A percentile compares a stretch with the other conserved stretches of the same genome.
These are phyloP conservation scores for Erythrocebus patas DNA, from an alignment of 2,113 vertebrate species.

Conservation along the genomic window DNA sequence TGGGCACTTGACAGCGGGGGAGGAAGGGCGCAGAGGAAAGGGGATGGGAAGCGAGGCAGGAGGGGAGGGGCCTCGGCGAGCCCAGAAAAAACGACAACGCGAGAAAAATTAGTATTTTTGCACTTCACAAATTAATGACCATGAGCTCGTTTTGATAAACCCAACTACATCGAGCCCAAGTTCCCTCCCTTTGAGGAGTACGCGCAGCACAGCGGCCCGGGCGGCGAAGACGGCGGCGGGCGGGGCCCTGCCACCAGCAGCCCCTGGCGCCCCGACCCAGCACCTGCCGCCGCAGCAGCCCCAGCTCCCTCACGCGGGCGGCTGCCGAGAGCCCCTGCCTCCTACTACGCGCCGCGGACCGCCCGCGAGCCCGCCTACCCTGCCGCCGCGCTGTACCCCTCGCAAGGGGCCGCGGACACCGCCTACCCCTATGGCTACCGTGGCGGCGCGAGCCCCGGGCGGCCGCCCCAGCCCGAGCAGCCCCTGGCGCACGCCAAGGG, in stretches of 20 bases:
- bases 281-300: constrained; percentile 79
- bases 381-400: constrained; percentile 83
- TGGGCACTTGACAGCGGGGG: constrained; percentile 89
- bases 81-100: constrained; percentile 98
- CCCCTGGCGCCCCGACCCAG: constrained; percentile 85
- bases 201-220: constrained; percentile 92
- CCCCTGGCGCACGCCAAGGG: constrained; percentile 57
- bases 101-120: constrained; percentile 99
- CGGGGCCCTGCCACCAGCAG: constrained; percentile 85
- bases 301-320: constrained; percentile 84
- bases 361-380: constrained; percentile 80
- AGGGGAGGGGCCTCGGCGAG: constrained; percentile 94
- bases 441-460: constrained; percentile 69
- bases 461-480: constrained; percentile 69
- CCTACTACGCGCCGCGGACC: constrained; percentile 92
- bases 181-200: constrained; percentile 98
- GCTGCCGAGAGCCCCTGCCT: constrained; percentile 83
- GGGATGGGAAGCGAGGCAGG: constrained; percentile 68
- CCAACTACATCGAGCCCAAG: constrained; percentile 99
- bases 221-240: constrained; percentile 84
- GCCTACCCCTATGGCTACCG: constrained; percentile 90
- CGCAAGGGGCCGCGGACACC: constrained; percentile 87
- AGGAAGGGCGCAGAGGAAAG: constrained; percentile 4
- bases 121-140: constrained; percentile 99
- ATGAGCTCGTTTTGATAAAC: constrained; percentile 99